Conservation (phyloP, 2,797 vertebrate genomes). For the Taeniopygia guttata region DNA sequence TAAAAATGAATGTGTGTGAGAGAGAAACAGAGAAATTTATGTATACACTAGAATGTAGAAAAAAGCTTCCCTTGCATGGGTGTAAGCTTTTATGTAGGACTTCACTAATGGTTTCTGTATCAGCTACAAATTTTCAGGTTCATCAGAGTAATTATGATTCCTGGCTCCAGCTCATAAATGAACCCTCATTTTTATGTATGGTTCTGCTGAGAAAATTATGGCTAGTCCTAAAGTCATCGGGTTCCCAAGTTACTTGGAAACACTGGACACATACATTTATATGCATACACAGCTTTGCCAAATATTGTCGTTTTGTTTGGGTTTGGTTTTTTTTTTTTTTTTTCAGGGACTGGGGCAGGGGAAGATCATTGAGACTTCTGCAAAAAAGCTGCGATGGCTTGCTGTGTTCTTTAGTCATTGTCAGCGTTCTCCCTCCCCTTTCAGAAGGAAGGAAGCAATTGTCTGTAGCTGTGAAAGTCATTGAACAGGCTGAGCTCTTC, state of each 20-base stretch:
- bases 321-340: neutral
- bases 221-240: neutral
- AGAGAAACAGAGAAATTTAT: neutral
- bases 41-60: neutral
- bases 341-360: rapidly evolving
- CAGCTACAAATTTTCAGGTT: constrained; percentile 9
- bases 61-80: neutral
- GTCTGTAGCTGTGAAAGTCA: neutral
- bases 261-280: neutral
- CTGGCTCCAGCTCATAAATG: neutral
- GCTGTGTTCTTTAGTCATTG: neutral
- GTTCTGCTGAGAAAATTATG: neutral
- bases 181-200: neutral
- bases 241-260: neutral
- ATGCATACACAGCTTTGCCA: neutral
- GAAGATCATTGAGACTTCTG: neutral
- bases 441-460: neutral
- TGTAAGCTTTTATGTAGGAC: neutral
- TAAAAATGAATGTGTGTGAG: neutral
- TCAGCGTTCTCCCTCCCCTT: neutral
- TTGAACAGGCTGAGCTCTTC: neutral
- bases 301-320: neutral
- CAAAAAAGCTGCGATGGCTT: neutral
- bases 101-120: neutral
- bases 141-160: neutral